These are phyloP conservation scores for Nyctalus aviator DNA, from an alignment of 2,797 vertebrate genomes.

Conservation along the genomic window DNA sequence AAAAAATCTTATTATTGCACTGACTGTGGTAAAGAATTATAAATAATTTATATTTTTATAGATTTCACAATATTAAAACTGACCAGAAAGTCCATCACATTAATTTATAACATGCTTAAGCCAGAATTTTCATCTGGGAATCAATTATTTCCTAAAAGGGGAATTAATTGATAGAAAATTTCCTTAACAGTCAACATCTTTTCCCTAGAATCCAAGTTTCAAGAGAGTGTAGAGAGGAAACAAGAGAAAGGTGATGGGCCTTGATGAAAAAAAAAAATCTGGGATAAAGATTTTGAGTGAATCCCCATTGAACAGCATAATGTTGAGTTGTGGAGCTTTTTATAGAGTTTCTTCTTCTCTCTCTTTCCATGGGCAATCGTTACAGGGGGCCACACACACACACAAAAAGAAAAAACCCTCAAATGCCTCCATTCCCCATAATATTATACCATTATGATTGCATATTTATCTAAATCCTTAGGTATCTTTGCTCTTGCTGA, in stretches of 20 bases:
- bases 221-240: neutral
- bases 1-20: neutral
- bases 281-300: neutral
- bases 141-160: neutral
- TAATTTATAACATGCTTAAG: neutral
- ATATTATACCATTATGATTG: neutral
- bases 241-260: neutral
- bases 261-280: neutral
- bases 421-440: neutral
- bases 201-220: neutral
- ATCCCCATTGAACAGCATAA: neutral
- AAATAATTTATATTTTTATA: constrained; percentile 24
- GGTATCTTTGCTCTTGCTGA: neutral
- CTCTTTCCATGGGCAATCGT: neutral
- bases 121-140: neutral
- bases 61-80: neutral
- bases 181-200: neutral
- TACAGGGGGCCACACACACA: neutral
- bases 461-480: neutral
- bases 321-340: neutral
- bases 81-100: neutral
- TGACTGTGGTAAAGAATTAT: neutral
- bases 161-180: neutral
- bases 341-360: neutral
- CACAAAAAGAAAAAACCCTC: neutral